These are phyloP conservation scores for Trilocha varians DNA, from an alignment of 2,888 invertebrate species.

Conservation along the genomic window DNA sequence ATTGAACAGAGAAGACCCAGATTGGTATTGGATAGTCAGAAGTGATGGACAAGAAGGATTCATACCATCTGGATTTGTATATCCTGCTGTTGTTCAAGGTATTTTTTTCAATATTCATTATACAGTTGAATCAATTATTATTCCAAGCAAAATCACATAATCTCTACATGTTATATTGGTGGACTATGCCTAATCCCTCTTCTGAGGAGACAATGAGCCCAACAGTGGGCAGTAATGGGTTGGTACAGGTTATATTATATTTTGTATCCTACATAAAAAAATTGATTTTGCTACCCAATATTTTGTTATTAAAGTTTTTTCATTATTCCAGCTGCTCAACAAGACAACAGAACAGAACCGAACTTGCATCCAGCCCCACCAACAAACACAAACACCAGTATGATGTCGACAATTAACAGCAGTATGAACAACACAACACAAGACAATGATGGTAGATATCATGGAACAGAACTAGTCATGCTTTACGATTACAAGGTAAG, in stretches of 20 bases:
- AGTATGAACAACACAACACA: constrained; percentile 27
- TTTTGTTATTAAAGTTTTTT: background rate
- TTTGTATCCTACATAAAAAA: no score
- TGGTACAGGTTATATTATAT: no score
- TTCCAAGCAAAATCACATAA: no score
- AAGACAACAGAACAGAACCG: constrained; percentile 45
- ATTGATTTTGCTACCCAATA: no score
- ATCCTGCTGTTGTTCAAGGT: constrained; percentile 87
- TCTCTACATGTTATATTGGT: no score
- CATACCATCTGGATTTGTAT: constrained; percentile 94
- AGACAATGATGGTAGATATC: constrained; percentile 82
- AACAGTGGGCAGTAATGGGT: no score
- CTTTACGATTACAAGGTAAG: constrained; percentile 92
- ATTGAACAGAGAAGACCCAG: constrained; percentile 93
- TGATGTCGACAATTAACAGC: constrained; percentile 27
- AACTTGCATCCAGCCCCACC: constrained; percentile 33
- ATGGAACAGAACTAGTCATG: constrained; percentile 94
- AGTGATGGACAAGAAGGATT: constrained; percentile 96
- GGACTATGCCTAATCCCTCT: no score
- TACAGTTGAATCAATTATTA: background rate
- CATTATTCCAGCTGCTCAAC: constrained; percentile 39
- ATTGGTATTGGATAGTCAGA: constrained; percentile 97
- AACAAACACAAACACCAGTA: constrained; percentile 30
- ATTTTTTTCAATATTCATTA: constrained; percentile 7
- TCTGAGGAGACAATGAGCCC: no score